A percentile compares a stretch with the other conserved stretches of the same genome.
Evolutionary conservation across 1,140 invertebrate species (phyloP).

Genomic region (Eriocheir sinensis): DNA sequence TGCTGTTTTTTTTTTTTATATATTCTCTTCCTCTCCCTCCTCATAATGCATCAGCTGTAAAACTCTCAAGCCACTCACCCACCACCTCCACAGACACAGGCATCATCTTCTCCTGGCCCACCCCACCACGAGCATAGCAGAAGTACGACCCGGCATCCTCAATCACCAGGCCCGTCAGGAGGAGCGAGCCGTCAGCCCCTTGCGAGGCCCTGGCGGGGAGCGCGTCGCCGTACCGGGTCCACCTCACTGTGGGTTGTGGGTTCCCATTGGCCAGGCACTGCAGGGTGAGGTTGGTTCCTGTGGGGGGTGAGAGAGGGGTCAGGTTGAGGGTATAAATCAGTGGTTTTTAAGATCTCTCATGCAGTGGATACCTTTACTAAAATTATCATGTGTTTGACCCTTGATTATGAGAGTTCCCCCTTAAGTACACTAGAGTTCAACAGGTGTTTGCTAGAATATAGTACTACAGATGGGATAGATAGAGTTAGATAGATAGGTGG

Average conservation of each 20-base stretch:
- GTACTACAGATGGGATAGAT: no score
- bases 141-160: slow-evolving; percentile 72
- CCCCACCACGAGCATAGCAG: slow-evolving; percentile 64
- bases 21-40: no score
- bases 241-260: slow-evolving; percentile 48
- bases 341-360: no score
- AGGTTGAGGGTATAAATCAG: background rate
- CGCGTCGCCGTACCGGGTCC: slow-evolving; percentile 60
- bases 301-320: background rate
- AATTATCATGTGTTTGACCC: no score
- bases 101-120: slow-evolving; percentile 34
- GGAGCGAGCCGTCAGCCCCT: slow-evolving; percentile 59
- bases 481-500: background rate
- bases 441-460: no score
- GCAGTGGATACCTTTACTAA: no score
- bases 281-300: slow-evolving; percentile 52
- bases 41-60: no score
- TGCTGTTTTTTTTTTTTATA: no score
- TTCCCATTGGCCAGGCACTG: slow-evolving; percentile 64
- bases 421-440: no score
- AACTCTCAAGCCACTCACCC: no score
- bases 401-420: no score
- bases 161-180: slow-evolving; percentile 36
- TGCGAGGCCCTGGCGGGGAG: slow-evolving; percentile 46
- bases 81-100: slow-evolving; percentile 54